Evolutionary conservation across 2,888 invertebrate genomes (phyloP).

Genomic region (Thecocarcelia acutangulata): DNA sequence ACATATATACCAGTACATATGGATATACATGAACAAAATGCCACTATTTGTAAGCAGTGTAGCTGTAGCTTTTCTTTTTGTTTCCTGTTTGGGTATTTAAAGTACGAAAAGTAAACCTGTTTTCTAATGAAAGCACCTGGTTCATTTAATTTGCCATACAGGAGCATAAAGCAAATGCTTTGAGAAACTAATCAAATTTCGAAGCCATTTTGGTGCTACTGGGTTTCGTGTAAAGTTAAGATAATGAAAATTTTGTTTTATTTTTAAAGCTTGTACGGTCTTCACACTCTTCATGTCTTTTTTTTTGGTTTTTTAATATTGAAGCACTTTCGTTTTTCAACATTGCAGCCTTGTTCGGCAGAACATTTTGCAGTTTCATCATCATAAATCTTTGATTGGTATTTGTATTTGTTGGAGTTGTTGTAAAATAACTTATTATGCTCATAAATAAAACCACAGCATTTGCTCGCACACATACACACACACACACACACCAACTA

Average conservation of each 20-base stretch:
- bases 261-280: background rate
- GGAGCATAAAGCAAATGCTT: background rate
- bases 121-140: slow-evolving; percentile 44
- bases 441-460: slow-evolving; percentile 34
- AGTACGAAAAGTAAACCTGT: background rate
- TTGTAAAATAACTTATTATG: slow-evolving; percentile 52
- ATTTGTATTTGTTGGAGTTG: slow-evolving; percentile 21
- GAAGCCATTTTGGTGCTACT: background rate
- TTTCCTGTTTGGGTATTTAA: background rate
- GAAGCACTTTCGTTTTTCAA: background rate
- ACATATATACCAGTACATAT: too few species aligned
- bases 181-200: slow-evolving; percentile 10
- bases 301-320: slow-evolving; percentile 23
- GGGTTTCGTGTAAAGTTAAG: background rate
- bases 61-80: too few species aligned
- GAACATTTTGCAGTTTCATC: slow-evolving; percentile 45
- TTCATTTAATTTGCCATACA: slow-evolving; percentile 27
- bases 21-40: background rate
- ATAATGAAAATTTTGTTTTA: slow-evolving; percentile 13
- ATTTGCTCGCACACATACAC: slow-evolving; percentile 1
- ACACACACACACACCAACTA: background rate
- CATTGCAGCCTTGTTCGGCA: background rate
- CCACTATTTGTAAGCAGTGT: background rate
- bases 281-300: background rate
- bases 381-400: slow-evolving; percentile 57